These are phyloP conservation scores for Falco berigora DNA, from an alignment of 2,797 vertebrate genomes.

Conservation along the genomic window DNA sequence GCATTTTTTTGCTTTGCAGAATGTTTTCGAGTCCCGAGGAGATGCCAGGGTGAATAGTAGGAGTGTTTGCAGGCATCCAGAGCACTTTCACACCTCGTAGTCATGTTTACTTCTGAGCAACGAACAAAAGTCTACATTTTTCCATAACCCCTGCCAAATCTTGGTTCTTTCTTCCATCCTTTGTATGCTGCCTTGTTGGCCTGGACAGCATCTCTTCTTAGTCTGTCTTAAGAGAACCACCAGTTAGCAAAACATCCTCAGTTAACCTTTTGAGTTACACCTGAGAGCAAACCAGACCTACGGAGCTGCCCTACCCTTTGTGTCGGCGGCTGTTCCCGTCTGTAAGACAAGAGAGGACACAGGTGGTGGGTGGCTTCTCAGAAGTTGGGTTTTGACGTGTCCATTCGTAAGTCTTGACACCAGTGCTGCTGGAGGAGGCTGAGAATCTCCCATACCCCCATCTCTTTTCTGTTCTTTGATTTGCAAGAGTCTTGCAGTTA, in stretches of 20 bases:
- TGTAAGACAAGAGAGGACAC: not conserved
- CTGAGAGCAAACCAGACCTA: not conserved
- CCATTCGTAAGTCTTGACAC: not conserved
- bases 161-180: not conserved
- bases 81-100: rapidly evolving
- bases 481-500: not conserved
- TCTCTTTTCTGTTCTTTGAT: not conserved
- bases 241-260: not conserved
- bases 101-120: not conserved
- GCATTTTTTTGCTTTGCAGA: not conserved
- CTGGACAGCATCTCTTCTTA: not conserved
- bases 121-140: not conserved
- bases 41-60: not conserved
- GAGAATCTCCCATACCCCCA: not conserved
- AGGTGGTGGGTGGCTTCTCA: not conserved
- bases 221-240: not conserved
- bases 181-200: not conserved
- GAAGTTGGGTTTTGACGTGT: not conserved
- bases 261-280: not conserved
- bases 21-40: not conserved
- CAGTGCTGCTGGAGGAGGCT: not conserved
- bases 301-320: not conserved
- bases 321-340: not conserved
- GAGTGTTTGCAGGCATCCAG: not conserved
- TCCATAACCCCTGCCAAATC: not conserved